A percentile compares a stretch with the other conserved stretches of the same genome.
Conservation (phyloP, 2,797 vertebrate genomes). For the Melopsittacus undulatus region DNA sequence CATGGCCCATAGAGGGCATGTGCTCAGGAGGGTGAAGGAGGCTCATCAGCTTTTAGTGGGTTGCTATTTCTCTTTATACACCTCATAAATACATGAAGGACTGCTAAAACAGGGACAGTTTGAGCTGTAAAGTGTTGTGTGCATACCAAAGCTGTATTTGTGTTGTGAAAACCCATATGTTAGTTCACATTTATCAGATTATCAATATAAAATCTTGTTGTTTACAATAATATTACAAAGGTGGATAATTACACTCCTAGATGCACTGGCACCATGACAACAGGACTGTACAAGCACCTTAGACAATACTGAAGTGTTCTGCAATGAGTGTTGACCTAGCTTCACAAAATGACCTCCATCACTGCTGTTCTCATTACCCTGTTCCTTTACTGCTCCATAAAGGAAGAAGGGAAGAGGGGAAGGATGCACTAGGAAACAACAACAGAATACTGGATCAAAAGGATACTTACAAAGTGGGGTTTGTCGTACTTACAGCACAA, state of each 20-base stretch:
- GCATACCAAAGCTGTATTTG: background rate
- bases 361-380: background rate
- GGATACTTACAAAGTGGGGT: background rate
- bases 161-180: background rate
- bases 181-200: background rate
- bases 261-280: background rate
- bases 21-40: accelerated
- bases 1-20: accelerated
- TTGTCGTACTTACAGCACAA: background rate
- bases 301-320: background rate
- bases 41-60: accelerated
- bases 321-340: background rate
- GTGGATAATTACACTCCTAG: background rate
- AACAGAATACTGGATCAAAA: background rate
- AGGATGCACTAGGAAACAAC: background rate
- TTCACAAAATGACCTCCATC: background rate
- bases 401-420: background rate
- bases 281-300: background rate
- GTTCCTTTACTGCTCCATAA: background rate
- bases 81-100: background rate
- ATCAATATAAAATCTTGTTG: background rate
- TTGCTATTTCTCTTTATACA: background rate
- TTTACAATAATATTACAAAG: background rate
- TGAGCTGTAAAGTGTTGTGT: accelerated
- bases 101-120: background rate